Base-by-base conservation (phyloP, 2,888 invertebrate genomes). In the Drosophila buzzatii region DNA sequence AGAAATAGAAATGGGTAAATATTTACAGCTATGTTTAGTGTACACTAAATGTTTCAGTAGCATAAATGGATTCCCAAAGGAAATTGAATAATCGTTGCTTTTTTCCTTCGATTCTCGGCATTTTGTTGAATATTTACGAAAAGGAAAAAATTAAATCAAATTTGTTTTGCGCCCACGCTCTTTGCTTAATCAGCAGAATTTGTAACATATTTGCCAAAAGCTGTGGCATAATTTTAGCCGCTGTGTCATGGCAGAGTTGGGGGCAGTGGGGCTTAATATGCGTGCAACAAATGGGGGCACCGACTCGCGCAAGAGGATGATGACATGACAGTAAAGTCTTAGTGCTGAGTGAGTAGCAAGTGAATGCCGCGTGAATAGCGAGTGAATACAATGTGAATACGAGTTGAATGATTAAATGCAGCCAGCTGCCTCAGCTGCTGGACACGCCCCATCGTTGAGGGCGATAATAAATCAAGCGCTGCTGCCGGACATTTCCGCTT, bases 401-500 rank as follows among this genome's bases (percentile, higher is more conserved):
- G 39, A 35, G 12, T n/a, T 57, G 49, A 60, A 49, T 67, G 59
- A 45, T 51, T 51, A 60, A 71, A 64, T 73, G 72, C 72, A 72
- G 57, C 47, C 18, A n/a, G 14, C 16, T 53, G 57, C 49, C 39
- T 23, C 18, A 23, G 37, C 31, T 42, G 41, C 14, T 64, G 76
- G 68, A 52, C 69, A 79, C 79, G 79, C 77, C 77, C 77, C 66
- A 44, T 67, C 66, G 63, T 67, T 74, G 63, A 63, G 66, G 47
- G 18, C 70, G 65, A 79, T 77, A 79, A 77, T 79, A 77, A 77
- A 77, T 77, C 77, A 77, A 75, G 70, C 70, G 52, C 55, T 63
- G 79, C 56, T 74, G 77, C 77, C 77, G 77, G 78, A 80, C 81
- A 77, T 73, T 78, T 78, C 79, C 81, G 78, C 55, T 80, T 80